Evolutionary conservation across 1,140 invertebrate species (phyloP), one percentile per base, ranked within the genome.

Genomic region (Nasonia longicornis): DNA sequence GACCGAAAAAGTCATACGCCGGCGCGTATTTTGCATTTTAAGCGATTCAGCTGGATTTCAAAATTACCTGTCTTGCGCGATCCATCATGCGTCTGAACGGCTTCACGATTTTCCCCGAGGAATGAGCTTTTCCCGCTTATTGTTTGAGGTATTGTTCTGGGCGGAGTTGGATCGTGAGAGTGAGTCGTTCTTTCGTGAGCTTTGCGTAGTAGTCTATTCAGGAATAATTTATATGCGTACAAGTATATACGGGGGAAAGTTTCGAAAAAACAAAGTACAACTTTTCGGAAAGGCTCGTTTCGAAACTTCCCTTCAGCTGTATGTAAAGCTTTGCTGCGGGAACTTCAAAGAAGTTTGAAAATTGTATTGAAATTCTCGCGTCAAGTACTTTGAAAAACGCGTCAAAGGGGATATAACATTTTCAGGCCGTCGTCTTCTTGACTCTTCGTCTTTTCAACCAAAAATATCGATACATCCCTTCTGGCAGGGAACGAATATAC

Each of bases 1-100:
- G 20, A 71, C 26, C 71, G 71, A 45, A 42, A 73, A 8, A 52
- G 26, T 52, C 71, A 22, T 67, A 67, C 64, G 64, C 26, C 4
- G 3, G 71, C n/a, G 45, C 10, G 31, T 35, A 38, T 22, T 75
- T 75, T 75, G 58, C 52, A 75, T 75, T 64, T 75, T 64, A 38
- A 74, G 72, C 45, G 45, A 52, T 26, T 64, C 20, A 16, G 20
- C 26, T 64, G 48, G 6, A 10, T 31, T 64, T 64, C 26, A 35
- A 64, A 75, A 75, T 75, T 64, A 38, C 73, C 73, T 64, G 72
- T 48, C 72, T n/a, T 22, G 22, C n/a, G 38, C 72, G 22, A 74
- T 74, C 48, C 14, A 74, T 74, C 72, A 58, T 26, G 6, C 45
- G 22, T 0, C 10, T 29, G 72, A 26, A 29, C 6, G 35, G 69